Base-by-base conservation (phyloP, 2,113 vertebrate genomes). In the Columba janthina region DNA sequence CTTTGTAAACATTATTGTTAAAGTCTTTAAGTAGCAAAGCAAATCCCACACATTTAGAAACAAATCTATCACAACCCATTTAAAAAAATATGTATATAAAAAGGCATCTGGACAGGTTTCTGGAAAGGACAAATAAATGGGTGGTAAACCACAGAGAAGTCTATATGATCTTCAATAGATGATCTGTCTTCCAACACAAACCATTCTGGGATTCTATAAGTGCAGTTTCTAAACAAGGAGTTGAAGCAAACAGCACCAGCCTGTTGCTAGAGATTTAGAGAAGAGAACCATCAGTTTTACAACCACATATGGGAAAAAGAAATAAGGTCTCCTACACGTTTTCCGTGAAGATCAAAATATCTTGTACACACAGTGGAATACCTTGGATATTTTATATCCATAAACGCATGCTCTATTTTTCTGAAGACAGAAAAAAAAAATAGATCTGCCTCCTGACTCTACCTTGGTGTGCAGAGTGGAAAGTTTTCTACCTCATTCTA, bases 11-110 rank as follows among this genome's bases (percentile, higher is more conserved):
- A 85, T 60, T 6, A 22, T 32, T 44, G 22, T 54, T 31, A 93
- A 85, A 67, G 85, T 92, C 78, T 93, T 96, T 88, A 94, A 94
- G 79, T 85, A 92, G 74, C 93, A 95, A 91, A 94, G 57, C 34
- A 96, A 97, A 95, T 69, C 71, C 9, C 53, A 82, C 0, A 0
- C 36, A 28, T 85, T 88, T 90, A 93, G 94, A 91, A 94, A 76
- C 29, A 95, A 85, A 96, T 84, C 48, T 93, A 85, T 94, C 87
- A 89, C 46, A 65, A 29, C 50, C 32, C 22, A 56, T 73, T 86
- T 36, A 86, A 95, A 89, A 48, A 83, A 70, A 34, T 12, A 38
- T 12, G 12, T 38, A 38, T 38, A 38, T 38, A 38, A 12, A 38
- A 38, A 38, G 38, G 20, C 3, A 19, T 36, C 28, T 48, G 38